A percentile compares a stretch with the other conserved stretches of the same genome.
These are phyloP conservation scores for Ophioninae sp. DNA, from an alignment of 2,888 invertebrate species.

Conservation along the genomic window DNA sequence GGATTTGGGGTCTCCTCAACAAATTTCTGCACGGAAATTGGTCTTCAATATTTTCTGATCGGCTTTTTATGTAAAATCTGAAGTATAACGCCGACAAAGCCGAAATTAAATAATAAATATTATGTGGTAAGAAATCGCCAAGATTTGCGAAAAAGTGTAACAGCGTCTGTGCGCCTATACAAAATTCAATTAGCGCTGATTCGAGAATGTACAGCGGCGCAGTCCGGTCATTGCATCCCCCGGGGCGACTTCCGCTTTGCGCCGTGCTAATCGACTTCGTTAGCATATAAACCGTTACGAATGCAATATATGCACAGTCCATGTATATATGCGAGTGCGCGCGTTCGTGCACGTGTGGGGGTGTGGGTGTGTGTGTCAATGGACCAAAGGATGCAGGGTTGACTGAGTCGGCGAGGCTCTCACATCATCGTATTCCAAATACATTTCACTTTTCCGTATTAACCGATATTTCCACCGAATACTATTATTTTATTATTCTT, in stretches of 20 bases:
- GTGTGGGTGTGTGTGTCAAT: neutral
- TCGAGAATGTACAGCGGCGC: neutral
- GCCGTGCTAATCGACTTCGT: conserved; percentile 50
- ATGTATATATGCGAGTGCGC: neutral
- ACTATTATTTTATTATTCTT: neutral
- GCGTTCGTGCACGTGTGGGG: too few relatives aligned
- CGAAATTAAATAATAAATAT: neutral
- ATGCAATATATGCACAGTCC: neutral
- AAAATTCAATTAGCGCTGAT: conserved; percentile 23
- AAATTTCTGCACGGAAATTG: too few relatives aligned
- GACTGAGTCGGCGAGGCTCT: neutral
- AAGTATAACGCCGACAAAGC: too few relatives aligned
- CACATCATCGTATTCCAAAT: neutral
- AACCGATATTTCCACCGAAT: neutral
- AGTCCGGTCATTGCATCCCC: conserved; percentile 13
- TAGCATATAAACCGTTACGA: conserved; percentile 31
- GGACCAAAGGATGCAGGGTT: neutral
- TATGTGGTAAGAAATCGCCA: neutral
- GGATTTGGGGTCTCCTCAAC: too few relatives aligned
- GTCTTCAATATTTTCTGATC: too few relatives aligned
- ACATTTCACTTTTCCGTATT: neutral
- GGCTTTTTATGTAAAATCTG: too few relatives aligned
- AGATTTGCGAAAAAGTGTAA: neutral
- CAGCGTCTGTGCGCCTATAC: neutral
- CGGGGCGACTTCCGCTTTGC: conserved; percentile 47